Base-by-base conservation (phyloP, 1,140 invertebrate genomes). In the Paraescarpia echinospica region DNA sequence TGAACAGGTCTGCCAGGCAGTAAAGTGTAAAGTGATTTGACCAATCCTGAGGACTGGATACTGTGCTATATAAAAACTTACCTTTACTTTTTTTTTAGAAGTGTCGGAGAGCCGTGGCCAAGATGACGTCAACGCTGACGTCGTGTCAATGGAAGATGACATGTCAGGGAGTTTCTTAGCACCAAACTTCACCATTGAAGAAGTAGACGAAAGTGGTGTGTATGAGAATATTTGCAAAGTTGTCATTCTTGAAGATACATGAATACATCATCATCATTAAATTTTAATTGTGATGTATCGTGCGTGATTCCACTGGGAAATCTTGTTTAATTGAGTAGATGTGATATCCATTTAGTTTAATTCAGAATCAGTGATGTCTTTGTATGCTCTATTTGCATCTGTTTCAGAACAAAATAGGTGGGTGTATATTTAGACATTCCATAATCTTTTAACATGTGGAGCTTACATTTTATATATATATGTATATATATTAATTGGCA, bases 371-470 rank as follows among this genome's bases (percentile, higher is more conserved):
- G n/a, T n/a, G n/a, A n/a, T n/a, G n/a, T n/a, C 88, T 41, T 89
- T 51, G 41, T 51, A 35, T 33, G 89, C 92, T 1, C 41, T 88
- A 88, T 93, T 97, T 98, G 48, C 18, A 9, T 51, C 48, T 9
- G 8, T 51, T 8, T 9, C 18, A 18, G 8, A 18, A 51, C 48
- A 51, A 51, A 51, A 51, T 51, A 51, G 48, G 48, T 51, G 48
- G 48, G 48, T 51, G 8, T 51, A 18, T 51, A 51, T 51, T 51
- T 51, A 51, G 18, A 9, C 48, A 51, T 0, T 51, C 18, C 48
- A 9, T 18, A 51, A 51, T 9, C 48, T 8, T 51, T 18, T 9
- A 18, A 51, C 48, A 51, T 51, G 48, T 9, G 18, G 18, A 18
- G 48, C 48, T 51, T 51, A 51, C 0, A 51, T 51, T 51, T 51